Base-by-base conservation (phyloP, 2,888 invertebrate genomes). In the Geophilus truncorum region DNA sequence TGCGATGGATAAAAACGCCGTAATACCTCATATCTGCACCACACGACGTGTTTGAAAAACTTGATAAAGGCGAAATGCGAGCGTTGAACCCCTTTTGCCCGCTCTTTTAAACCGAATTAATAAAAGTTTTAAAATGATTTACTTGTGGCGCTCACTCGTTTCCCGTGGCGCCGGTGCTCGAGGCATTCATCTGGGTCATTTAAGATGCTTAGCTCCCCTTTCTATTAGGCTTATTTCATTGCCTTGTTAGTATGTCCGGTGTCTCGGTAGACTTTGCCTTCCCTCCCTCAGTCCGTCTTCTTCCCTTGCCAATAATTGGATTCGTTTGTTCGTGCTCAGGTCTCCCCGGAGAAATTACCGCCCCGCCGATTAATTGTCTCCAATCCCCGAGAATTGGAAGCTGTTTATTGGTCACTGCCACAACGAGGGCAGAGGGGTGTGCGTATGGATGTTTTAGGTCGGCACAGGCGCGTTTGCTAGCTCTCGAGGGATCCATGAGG, bases 261-360 rank as follows among this genome's bases (percentile, higher is more conserved):
- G 77, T 28, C 32, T 32, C 28, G 10, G 21, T 21, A 77, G 21
- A 32, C 21, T 15, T 12, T 9, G 9, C 12, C 40, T 40, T 40
- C 40, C 40, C 32, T 40, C 40, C 40, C 40, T 70, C 70, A 25
- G 23, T 70, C 70, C 70, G 6, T 70, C 28, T 28, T 28, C 28
- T 70, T 70, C 77, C 77, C 77, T 30, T 12, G 32, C 30, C 77
- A 28, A 32, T 77, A 77, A 77, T 77, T 77, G 77, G 77, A 77
- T 32, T 28, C 77, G 77, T 77, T 77, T 77, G 77, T 77, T 77
- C 77, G 32, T 12, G 28, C 30, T 18, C 30, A 77, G 32, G 28
- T 77, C 77, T 77, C 77, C 77, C 77, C 77, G 77, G 77, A 77
- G 77, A 77, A 77, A 77, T 77, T 77, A 77, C 30, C 77, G 32